These are phyloP conservation scores for Nannoperca obscura DNA, from an alignment of 2,797 vertebrate species.

Conservation along the genomic window DNA sequence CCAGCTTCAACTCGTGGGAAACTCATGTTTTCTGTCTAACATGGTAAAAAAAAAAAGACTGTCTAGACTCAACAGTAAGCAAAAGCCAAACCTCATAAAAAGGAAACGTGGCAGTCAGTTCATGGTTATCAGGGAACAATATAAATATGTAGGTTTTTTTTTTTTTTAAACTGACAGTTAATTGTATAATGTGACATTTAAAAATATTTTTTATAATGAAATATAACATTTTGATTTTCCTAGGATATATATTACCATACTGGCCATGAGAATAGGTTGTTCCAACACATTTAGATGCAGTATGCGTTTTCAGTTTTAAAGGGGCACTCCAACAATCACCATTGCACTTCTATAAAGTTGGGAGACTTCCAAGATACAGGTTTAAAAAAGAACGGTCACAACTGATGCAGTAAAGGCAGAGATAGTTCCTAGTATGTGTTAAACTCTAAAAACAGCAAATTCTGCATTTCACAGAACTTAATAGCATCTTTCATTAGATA, in stretches of 20 bases:
- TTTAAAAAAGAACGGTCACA: not conserved
- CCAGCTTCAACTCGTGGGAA: not conserved
- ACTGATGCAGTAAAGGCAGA: not conserved
- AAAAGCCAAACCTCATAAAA: not conserved
- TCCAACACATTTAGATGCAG: not conserved
- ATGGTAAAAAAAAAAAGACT: not conserved
- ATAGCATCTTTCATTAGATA: not conserved
- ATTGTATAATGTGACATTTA: not conserved
- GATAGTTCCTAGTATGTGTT: not conserved
- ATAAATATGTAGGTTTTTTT: no score
- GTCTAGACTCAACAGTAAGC: not conserved
- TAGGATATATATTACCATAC: not conserved
- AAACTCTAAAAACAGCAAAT: not conserved
- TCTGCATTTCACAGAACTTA: not conserved
- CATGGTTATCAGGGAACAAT: not conserved
- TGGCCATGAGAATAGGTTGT: not conserved
- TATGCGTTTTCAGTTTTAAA: not conserved
- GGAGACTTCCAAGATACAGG: not conserved
- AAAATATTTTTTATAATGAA: not conserved
- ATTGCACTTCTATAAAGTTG: not conserved
- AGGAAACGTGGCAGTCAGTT: not conserved
- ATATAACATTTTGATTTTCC: not conserved
- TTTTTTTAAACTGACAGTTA: not conserved
- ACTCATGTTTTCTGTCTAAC: conserved; percentile 4
- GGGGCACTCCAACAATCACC: not conserved